These are phyloP conservation scores for Pseudochaenichthys georgianus DNA, from an alignment of 2,797 vertebrate genomes.

Conservation along the genomic window DNA sequence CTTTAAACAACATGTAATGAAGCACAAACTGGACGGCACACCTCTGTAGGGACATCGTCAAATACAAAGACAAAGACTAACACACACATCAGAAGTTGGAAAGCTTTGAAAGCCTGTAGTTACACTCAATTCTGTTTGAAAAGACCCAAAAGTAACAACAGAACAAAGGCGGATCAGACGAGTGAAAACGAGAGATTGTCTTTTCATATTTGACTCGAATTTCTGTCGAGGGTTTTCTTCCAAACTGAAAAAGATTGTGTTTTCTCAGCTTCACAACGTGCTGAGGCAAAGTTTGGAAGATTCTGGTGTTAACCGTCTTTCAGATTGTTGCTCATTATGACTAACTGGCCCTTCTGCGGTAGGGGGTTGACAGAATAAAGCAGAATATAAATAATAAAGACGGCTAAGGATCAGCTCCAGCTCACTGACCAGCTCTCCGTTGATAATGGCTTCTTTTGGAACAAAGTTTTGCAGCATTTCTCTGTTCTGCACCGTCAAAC, in stretches of 20 bases:
- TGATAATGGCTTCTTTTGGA: no score
- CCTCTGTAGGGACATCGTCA: constrained; percentile 7
- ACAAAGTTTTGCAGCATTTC: no score
- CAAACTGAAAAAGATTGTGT: not conserved
- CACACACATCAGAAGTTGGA: not conserved
- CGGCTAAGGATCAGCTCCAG: no score
- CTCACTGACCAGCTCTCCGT: no score
- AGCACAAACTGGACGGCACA: constrained; percentile 19
- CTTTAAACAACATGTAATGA: constrained; percentile 4
- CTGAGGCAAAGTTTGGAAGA: not conserved
- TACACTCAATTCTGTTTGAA: constrained; percentile 16
- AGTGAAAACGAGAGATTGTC: constrained; percentile 12
- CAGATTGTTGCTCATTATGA: no score
- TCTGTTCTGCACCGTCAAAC: no score
- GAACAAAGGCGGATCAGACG: not conserved
- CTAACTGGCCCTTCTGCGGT: no score
- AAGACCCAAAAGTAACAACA: not conserved
- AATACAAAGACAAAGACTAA: constrained; percentile 11
- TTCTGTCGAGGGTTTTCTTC: not conserved
- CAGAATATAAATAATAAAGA: no score
- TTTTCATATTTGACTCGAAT: constrained; percentile 1
- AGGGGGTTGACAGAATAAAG: no score
- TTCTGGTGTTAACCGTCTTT: no score
- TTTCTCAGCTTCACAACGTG: not conserved
- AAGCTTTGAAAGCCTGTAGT: constrained; percentile 17